Conservation (phyloP, 2,888 invertebrate species). For the Sarcophaga rosellei region DNA sequence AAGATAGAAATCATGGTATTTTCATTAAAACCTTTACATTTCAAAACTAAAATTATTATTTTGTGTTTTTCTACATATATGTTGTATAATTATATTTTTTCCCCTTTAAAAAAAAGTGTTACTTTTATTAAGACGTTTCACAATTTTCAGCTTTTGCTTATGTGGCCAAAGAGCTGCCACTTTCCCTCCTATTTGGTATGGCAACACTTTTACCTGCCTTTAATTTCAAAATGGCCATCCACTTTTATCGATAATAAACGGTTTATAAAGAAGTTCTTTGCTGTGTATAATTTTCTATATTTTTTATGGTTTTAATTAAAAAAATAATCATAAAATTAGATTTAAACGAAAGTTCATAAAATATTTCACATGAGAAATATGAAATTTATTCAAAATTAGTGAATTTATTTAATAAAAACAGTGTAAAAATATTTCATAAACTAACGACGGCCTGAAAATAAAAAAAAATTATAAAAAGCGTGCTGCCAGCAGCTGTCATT, state of each 20-base stretch:
- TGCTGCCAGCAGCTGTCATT: constrained; percentile 66
- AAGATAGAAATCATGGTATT: too few species aligned
- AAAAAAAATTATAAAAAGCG: constrained; percentile 51
- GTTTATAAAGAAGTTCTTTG: constrained; percentile 51
- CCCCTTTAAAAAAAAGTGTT: too few species aligned
- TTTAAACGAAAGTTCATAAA: constrained; percentile 2
- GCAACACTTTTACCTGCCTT: constrained; percentile 19
- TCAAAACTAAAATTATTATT: too few species aligned
- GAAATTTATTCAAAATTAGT: constrained; percentile 4
- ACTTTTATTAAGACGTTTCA: background rate
- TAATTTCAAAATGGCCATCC: constrained; percentile 65
- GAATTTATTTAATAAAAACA: background rate
- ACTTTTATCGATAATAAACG: constrained; percentile 65
- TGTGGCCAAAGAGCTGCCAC: background rate
- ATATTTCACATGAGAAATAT: background rate
- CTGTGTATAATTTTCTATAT: constrained; percentile 33
- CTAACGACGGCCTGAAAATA: constrained; percentile 5
- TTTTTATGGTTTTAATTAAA: constrained; percentile 1
- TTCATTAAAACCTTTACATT: too few species aligned
- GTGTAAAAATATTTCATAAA: constrained; percentile 13
- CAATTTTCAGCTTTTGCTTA: constrained; percentile 1
- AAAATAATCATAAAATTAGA: constrained; percentile 14
- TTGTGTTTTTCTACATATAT: too few species aligned
- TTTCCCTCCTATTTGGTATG: background rate
- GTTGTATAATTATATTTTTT: too few species aligned